Base-by-base conservation (phyloP, 2,113 vertebrate species). In the Corythaixoides concolor region DNA sequence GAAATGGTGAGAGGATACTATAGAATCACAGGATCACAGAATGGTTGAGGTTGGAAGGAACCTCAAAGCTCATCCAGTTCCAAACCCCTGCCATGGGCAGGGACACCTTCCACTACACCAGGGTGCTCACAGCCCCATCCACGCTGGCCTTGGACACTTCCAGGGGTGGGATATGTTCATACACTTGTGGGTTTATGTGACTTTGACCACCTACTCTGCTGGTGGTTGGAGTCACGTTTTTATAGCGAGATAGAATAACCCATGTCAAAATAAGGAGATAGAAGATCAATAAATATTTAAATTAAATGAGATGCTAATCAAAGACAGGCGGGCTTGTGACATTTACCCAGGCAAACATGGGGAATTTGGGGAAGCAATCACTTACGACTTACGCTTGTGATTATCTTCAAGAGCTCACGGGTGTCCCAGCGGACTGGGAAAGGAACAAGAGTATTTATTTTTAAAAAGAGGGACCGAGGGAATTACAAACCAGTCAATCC, bases 101-200 rank as follows among this genome's bases (percentile, higher is more conserved):
- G 41, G 41, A 43, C 41, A 43, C 41, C 41, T 12, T 43, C 41
- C 41, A 43, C 41, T 43, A 43, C 41, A 15, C 41, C 41, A 43
- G 41, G 41, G 10, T 43, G 41, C 41, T 15, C 41, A 43, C 10
- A 43, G 41, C 41, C 41, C 41, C 41, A 43, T 43, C 41, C 41
- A 43, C 10, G 10, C 41, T 43, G 41, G 41, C 41, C 41, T 43
- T 9, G 41, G 13, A 43, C 41, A 43, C 41, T 15, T 10, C 41
- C 41, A 43, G 41, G 41, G 41, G 14, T 43, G 41, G 41, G 41
- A 6, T 8, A 3, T 5, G n/a, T 3, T 24, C 3, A 1, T 16
- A 12, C 12, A 10, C 15, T 0, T 0, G 0, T 0, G 9, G 50
- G 4, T 60, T 15, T n/a, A 13, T 0, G 0, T 17, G 39, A 33